Evolutionary conservation across 2,113 vertebrate genomes (phyloP), one percentile per base, ranked within the genome.

Genomic region (Halcyon malimbica): DNA sequence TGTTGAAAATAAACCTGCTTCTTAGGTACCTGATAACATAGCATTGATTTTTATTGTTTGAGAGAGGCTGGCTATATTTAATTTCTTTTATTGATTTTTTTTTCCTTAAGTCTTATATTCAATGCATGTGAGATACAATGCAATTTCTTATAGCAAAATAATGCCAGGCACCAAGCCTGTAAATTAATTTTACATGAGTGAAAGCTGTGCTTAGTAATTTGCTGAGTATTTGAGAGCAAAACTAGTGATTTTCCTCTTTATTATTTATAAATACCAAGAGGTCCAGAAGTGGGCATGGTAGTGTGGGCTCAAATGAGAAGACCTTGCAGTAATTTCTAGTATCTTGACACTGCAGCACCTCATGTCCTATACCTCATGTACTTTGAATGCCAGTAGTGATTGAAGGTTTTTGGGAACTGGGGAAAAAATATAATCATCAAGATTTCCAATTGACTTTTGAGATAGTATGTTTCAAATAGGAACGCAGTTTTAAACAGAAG

Each of bases 21-120:
- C 91, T 94, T 96, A 94, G 74, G 68, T 96, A 93, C 51, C 85
- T 90, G 96, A 63, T 97, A 97, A 81, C 73, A 90, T 57, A 89
- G 54, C 94, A 97, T 97, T 98, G 95, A 98, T 97, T 98, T 98
- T 97, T 92, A 89, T 97, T 94, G 53, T 97, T 97, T 97, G 76
- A 97, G 94, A 64, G 92, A 97, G 62, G 56, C 54, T 96, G 82
- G 78, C 83, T 98, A 94, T 97, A 96, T 98, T 98, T 96, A 98
- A 97, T 97, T 95, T 97, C 50, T 97, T 97, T 96, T 94, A 97
- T 96, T 94, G 92, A 97, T 97, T 92, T 65, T 63, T 64, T 79
- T 54, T 94, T 89, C 39, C 82, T 65, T 94, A 97, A 97, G 71
- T 69, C 90, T 35, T 93, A 71, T 98, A 92, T 92, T 97, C 83